Base-by-base conservation (phyloP, 2,888 invertebrate genomes). In the Hydraecia micacea region DNA sequence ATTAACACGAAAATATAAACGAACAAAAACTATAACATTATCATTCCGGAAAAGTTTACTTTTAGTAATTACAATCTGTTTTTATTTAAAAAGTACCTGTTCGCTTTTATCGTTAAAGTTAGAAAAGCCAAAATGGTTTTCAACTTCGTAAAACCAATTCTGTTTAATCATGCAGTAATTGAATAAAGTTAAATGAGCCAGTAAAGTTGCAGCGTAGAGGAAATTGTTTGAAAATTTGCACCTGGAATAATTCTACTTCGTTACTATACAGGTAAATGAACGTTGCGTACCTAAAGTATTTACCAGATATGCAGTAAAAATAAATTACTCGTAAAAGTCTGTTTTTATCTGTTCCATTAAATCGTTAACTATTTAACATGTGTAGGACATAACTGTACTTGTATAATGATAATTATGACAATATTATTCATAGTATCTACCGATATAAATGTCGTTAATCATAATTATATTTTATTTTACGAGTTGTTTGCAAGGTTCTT, bases 171-270 rank as follows among this genome's bases (percentile, higher is more conserved):
- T 71, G 69, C 58, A 69, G 55, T 70, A 81, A 78, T 86, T 80
- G 80, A 60, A 66, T 80, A 82, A 71, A 85, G 73, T 80, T 72
- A 73, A 85, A 83, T 83, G 76, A 69, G 67, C 62, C 73, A 70
- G 73, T 75, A 71, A 60, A 28, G 60, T 75, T 80, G 76, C 69
- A 75, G 32, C 75, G 71, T 73, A 63, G 74, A 66, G 62, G 74
- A 72, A 52, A 80, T 81, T 63, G 67, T 63, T 62, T 69, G n/a
- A 28, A 75, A 75, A 73, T 78, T 68, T 55, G 28, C 36, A 11
- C 67, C 39, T 39, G 67, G 62, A 77, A 65, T 13, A 58, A 58
- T 62, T 69, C 4, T 25, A 42, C n/a, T 75, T 49, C 25, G 28
- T 49, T 55, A 72, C 18, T 69, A 32, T 49, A 2, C 42, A 52